Conservation (phyloP, 2,888 invertebrate genomes). For the Lycia hirtaria region DNA sequence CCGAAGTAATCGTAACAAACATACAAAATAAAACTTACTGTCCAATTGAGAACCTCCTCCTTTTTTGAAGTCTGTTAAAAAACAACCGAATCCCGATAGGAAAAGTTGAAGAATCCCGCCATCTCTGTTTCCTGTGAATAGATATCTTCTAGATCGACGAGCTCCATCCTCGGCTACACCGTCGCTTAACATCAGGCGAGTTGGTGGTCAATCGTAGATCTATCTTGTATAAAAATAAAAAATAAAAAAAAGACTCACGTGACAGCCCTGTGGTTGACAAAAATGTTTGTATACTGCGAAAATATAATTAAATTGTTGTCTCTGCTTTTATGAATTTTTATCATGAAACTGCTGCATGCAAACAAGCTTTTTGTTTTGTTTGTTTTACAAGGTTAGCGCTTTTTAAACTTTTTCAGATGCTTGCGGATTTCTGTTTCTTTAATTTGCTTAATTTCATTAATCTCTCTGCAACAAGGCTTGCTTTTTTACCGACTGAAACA, state of each 20-base stretch:
- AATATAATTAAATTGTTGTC: constrained; percentile 29
- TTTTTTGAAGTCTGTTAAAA: no score
- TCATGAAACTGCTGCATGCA: constrained; percentile 18
- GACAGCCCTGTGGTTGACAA: neutral
- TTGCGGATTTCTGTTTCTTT: neutral
- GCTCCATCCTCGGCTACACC: no score
- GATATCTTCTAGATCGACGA: no score
- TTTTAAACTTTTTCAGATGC: neutral
- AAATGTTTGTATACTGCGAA: constrained; percentile 18
- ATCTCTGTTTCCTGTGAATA: no score
- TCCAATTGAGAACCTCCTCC: no score
- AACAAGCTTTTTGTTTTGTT: constrained; percentile 6
- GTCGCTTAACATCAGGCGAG: no score
- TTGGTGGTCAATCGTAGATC: no score
- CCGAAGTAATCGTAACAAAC: no score
- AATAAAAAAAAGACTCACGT: neutral
- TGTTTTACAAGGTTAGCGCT: neutral
- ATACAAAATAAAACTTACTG: no score
- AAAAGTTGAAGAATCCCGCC: no score
- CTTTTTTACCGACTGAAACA: neutral
- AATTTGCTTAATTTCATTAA: neutral
- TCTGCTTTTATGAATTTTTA: constrained; percentile 22
- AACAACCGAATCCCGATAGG: no score
- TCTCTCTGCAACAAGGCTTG: neutral
- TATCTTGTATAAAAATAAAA: no score